phyloP scores from a whole-genome alignment of 2,888 invertebrate species.

The Orchesellides sinensis region DNA sequence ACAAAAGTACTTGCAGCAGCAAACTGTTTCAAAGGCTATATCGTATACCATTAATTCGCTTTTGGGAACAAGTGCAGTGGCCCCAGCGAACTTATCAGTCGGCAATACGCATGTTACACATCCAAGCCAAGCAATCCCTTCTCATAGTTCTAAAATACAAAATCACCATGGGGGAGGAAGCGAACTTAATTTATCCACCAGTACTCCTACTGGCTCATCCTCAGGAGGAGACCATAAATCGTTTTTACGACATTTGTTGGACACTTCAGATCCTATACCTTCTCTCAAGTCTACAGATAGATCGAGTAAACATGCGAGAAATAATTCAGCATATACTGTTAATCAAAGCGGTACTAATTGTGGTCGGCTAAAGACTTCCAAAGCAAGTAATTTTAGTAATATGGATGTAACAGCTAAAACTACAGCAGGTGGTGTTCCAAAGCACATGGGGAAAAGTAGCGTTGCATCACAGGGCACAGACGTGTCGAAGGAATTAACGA shows the following conservation, averaged over 20 bases:
- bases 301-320: not conserved
- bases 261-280: conserved; percentile 72
- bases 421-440: conserved; percentile 1
- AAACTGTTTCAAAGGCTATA: conserved; percentile 70
- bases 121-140: too few relatives aligned
- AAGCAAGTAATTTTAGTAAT: not conserved
- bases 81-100: not conserved
- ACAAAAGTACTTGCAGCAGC: conserved; percentile 66
- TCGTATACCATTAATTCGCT: conserved; percentile 72
- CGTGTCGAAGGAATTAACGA: not conserved
- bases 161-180: not conserved
- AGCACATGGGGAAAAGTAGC: conserved; percentile 1
- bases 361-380: conserved; percentile 17
- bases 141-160: not conserved
- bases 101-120: too few relatives aligned
- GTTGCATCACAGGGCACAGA: conserved; percentile 3
- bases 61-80: conserved; percentile 46
- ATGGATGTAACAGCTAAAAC: conserved; percentile 5
- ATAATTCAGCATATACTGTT: too few relatives aligned
- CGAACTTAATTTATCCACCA: conserved; percentile 18
- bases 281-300: conserved; percentile 32
- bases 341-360: conserved; percentile 9
- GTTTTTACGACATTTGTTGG: conserved; percentile 70
- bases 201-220: not conserved
- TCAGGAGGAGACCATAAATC: conserved; percentile 70